Evolutionary conservation across 2,113 vertebrate genomes (phyloP), one percentile per base, ranked within the genome.

Genomic region (Sterna hirundo): DNA sequence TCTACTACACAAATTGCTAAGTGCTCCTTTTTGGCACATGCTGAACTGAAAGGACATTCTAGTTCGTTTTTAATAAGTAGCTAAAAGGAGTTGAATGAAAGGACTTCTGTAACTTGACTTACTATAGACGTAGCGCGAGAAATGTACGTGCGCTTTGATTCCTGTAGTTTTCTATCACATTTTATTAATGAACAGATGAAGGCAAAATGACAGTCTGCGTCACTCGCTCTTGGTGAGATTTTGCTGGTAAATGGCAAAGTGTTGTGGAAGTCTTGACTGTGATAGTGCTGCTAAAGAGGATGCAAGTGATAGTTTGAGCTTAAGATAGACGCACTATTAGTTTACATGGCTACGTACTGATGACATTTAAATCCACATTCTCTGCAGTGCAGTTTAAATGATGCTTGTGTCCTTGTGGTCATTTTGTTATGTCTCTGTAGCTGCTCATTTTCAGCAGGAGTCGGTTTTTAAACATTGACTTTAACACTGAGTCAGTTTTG

Each of bases 401-500:
- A 70, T 93, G 27, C 14, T 81, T 32, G 4, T 97, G 23, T 46
- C 55, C 49, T 95, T 78, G 65, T 92, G 88, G 57, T 86, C 66
- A 89, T 84, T 81, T 87, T 92, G 54, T 57, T 96, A 87, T 60
- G 93, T 96, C 65, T 80, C 17, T 96, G 49, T 91, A 82, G 68
- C 54, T 94, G 40, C n/a, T 87, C 23, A 20, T 93, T 68, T 96
- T 96, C 40, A 57, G 36, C 58, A 88, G 55, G 55, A 93, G 23
- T 79, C 27, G 62, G 15, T 82, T 96, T 86, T 81, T 68, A 86
- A 88, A 71, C 42, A 69, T 3, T 21, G 40, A 65, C 46, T 93
- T 86, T 68, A 86, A 38, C 26, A 62, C 36, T 74, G 80, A 96
- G 49, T 87, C 76, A 92, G 20, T 97, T 96, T 79, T 96, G 82